A percentile compares a stretch with the other conserved stretches of the same genome.
Evolutionary conservation across 2,797 vertebrate species (phyloP).

Genomic region (Chiroxiphia lanceolata): DNA sequence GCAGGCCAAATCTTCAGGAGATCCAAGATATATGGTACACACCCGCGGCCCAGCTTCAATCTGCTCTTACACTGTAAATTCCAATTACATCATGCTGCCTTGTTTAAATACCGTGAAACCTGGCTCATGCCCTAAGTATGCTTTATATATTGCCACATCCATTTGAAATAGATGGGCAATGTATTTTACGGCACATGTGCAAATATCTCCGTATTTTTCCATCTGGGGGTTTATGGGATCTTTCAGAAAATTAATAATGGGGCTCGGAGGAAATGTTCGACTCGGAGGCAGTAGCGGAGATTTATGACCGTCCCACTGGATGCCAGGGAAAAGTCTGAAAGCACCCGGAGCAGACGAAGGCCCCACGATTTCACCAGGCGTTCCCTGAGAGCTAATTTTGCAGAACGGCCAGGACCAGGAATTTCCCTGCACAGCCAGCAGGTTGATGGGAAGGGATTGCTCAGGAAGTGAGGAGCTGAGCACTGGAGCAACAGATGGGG

Average conservation of each 20-base stretch:
- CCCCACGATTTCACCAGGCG: background rate
- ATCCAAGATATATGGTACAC: slow-evolving; percentile 29
- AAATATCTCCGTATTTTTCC: slow-evolving; percentile 60
- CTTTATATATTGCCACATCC: slow-evolving; percentile 63
- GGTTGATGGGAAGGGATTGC: background rate
- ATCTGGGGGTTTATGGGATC: slow-evolving; percentile 65
- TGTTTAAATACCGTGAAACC: slow-evolving; percentile 67
- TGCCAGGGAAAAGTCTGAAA: slow-evolving; percentile 55
- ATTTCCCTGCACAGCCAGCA: background rate
- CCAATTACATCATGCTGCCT: slow-evolving; percentile 66
- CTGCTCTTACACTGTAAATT: slow-evolving; percentile 57
- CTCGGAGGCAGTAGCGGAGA: slow-evolving; percentile 29
- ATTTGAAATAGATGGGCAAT: slow-evolving; percentile 61
- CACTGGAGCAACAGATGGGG: background rate
- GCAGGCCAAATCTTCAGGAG: slow-evolving; percentile 41
- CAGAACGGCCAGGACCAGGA: background rate
- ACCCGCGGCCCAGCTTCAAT: slow-evolving; percentile 26
- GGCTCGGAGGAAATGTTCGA: slow-evolving; percentile 61
- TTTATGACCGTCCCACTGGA: background rate
- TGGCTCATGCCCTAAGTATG: slow-evolving; percentile 47
- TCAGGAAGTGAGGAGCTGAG: background rate
- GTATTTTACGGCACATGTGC: slow-evolving; percentile 63
- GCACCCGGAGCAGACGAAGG: background rate
- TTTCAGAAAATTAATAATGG: slow-evolving; percentile 66
- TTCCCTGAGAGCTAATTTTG: slow-evolving; percentile 23